A percentile compares a stretch with the other conserved stretches of the same genome.
Conservation (phyloP, 2,888 invertebrate genomes). For the Mechanitis messenoides region DNA sequence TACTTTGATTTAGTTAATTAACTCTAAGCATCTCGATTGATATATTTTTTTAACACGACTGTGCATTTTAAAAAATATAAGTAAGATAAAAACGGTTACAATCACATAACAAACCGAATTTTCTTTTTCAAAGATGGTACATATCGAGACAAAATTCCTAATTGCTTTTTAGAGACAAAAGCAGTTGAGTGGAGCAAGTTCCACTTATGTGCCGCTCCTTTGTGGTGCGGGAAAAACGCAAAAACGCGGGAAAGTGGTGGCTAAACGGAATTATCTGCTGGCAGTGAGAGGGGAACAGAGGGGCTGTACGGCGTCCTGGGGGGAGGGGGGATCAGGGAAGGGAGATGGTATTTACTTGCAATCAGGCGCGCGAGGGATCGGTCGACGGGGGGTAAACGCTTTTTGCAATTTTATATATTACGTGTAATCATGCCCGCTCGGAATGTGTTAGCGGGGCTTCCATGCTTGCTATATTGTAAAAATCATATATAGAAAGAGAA, state of each 20-base stretch:
- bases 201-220: conserved; percentile 4
- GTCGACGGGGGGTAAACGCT: conserved; percentile 25
- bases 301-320: conserved; percentile 17
- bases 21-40: background rate
- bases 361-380: conserved; percentile 23
- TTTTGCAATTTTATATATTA: conserved; percentile 37
- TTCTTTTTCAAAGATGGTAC: background rate
- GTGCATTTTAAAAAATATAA: no score
- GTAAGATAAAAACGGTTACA: no score
- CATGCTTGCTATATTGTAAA: conserved; percentile 3
- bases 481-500: background rate
- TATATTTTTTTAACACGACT: no score
- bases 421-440: conserved; percentile 18
- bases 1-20: background rate
- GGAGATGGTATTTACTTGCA: conserved; percentile 30
- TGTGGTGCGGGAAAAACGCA: conserved; percentile 21
- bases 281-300: conserved; percentile 14
- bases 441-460: conserved; percentile 17
- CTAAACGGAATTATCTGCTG: conserved; percentile 27
- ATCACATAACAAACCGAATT: no score
- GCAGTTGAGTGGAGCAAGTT: conserved; percentile 12
- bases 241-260: conserved; percentile 27
- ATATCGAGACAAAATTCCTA: conserved; percentile 5
- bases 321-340: conserved; percentile 7
- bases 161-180: conserved; percentile 2